phyloP scores from a whole-genome alignment of 2,797 vertebrate species.

The Poecilia gillii region DNA sequence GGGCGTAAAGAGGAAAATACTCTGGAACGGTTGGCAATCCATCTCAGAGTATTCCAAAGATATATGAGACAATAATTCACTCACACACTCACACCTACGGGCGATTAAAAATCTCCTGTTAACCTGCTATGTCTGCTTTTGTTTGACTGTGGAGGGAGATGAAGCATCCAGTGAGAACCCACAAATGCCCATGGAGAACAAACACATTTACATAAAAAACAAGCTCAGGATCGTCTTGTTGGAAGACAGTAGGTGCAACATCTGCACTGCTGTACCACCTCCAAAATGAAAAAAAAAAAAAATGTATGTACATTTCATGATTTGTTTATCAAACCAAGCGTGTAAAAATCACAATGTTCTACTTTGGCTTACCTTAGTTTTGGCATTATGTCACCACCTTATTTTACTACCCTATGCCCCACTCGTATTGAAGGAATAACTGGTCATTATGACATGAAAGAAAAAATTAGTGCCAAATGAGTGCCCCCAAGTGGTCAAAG shows the following conservation, averaged over 20 bases:
- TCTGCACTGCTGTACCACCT: background rate
- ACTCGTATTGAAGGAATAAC: background rate
- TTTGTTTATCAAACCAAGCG: background rate
- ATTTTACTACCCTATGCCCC: background rate
- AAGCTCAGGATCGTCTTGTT: background rate
- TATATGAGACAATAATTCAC: background rate
- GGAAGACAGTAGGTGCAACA: background rate
- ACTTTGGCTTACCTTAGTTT: background rate
- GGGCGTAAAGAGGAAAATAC: background rate
- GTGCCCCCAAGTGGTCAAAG: background rate
- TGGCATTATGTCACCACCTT: background rate
- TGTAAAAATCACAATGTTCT: background rate
- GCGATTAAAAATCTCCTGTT: background rate
- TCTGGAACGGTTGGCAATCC: background rate
- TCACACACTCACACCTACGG: background rate
- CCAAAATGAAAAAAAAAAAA: background rate
- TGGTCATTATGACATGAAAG: background rate
- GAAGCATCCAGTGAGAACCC: background rate
- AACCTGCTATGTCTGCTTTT: background rate
- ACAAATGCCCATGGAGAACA: background rate
- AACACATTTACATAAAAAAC: background rate
- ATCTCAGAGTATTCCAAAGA: background rate
- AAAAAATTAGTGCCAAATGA: background rate
- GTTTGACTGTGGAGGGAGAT: background rate
- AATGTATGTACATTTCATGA: background rate